Conservation (phyloP, 2,113 vertebrate genomes). For the Eretmochelys imbricata region DNA sequence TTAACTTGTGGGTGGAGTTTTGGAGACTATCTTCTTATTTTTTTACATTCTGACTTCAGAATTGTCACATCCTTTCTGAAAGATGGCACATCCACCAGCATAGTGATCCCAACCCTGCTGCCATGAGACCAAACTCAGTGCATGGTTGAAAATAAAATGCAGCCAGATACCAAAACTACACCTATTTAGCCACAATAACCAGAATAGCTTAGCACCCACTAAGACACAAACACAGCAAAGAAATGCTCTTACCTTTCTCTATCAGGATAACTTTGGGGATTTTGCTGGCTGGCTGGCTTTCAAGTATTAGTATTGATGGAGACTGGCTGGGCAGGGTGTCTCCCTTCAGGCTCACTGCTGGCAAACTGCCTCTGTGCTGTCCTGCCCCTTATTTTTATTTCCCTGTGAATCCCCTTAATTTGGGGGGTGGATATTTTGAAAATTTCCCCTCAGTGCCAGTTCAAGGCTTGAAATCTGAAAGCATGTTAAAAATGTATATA, state of each 20-base stretch:
- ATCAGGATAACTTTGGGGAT: not conserved
- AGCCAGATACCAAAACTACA: not conserved
- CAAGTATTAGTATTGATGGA: not conserved
- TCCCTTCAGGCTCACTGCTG: not conserved
- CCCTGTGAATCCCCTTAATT: not conserved
- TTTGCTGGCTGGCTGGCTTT: not conserved
- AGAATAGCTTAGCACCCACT: not conserved
- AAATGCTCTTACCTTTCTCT: not conserved
- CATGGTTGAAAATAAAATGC: not conserved
- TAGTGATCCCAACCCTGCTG: not conserved
- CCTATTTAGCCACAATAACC: not conserved
- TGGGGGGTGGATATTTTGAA: not conserved
- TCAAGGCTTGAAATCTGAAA: not conserved
- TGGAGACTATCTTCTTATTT: no score
- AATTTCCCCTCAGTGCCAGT: not conserved
- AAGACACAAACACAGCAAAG: not conserved
- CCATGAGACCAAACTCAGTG: not conserved
- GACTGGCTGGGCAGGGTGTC: not conserved
- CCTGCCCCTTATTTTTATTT: not conserved
- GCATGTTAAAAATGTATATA: not conserved
- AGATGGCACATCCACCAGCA: not conserved
- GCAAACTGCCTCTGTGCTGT: not conserved
- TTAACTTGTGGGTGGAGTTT: not conserved
- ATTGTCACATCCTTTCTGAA: not conserved
- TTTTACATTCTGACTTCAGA: not conserved